A percentile compares a stretch with the other conserved stretches of the same genome.
phyloP scores from a whole-genome alignment of 2,113 vertebrate species.

The Sitta europaea region DNA sequence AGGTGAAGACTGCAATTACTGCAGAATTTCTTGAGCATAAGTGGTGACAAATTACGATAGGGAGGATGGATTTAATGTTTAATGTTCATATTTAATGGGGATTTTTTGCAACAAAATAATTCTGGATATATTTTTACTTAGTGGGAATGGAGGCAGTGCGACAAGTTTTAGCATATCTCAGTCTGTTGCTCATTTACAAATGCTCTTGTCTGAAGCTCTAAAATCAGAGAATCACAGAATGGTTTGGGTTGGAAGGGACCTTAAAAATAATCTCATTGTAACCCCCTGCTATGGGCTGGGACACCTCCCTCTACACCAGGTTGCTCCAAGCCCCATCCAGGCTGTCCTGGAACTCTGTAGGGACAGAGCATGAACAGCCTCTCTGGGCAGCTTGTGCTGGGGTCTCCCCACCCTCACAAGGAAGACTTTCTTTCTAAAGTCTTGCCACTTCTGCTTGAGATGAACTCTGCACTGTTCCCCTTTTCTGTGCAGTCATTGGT shows the following conservation, averaged over 20 bases:
- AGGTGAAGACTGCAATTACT: not conserved
- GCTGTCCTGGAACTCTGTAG: not conserved
- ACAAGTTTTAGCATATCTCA: not conserved
- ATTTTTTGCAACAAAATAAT: not conserved
- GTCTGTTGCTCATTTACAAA: not conserved
- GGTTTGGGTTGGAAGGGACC: not conserved
- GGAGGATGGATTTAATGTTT: not conserved
- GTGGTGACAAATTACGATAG: not conserved
- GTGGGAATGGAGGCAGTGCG: not conserved
- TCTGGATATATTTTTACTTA: not conserved
- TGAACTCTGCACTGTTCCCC: not conserved
- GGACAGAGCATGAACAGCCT: not conserved
- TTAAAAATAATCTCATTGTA: not conserved
- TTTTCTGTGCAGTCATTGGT: not conserved
- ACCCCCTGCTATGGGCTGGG: not conserved
- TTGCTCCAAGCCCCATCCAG: not conserved
- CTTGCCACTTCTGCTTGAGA: not conserved
- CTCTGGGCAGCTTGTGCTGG: not conserved
- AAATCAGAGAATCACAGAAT: not conserved
- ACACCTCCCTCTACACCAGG: not conserved
- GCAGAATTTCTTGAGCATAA: not conserved
- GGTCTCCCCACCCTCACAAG: not conserved
- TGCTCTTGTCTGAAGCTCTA: not conserved
- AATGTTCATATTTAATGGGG: not conserved
- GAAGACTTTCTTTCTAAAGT: not conserved